Evolutionary conservation across 2,113 vertebrate species (phyloP).

Genomic region (Ascaphus truei): DNA sequence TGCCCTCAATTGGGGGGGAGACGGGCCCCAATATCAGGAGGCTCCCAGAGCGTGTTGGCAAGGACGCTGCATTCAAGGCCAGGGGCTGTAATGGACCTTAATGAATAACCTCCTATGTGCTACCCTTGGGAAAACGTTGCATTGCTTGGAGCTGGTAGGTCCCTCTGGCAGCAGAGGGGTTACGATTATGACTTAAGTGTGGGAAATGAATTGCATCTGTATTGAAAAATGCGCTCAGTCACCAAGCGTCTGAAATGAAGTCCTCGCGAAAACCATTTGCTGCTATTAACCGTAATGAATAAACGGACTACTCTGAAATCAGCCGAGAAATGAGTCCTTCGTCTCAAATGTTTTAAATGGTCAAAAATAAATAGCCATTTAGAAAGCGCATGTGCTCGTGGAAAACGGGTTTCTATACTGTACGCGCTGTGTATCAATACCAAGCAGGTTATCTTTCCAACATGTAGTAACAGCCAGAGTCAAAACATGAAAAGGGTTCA

Average conservation of each 20-base stretch:
- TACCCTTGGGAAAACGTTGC: too few species aligned
- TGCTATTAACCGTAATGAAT: slow-evolving; percentile 6
- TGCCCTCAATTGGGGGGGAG: too few species aligned
- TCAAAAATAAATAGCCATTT: slow-evolving; percentile 11
- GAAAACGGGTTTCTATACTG: neutral
- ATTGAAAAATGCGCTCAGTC: neutral
- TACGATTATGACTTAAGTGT: neutral
- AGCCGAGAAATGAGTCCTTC: neutral
- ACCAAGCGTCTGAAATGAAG: neutral
- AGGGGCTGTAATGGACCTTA: too few species aligned
- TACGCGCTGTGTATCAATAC: neutral
- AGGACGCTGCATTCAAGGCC: too few species aligned
- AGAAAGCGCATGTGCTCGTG: neutral
- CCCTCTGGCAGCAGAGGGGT: neutral
- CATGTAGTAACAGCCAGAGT: neutral
- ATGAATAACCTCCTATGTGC: too few species aligned
- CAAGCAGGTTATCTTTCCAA: neutral
- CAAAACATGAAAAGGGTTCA: neutral
- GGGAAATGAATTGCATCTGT: neutral
- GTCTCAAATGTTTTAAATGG: neutral
- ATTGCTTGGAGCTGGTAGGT: too few species aligned
- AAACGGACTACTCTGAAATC: neutral
- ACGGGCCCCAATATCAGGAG: too few species aligned
- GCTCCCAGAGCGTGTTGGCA: too few species aligned
- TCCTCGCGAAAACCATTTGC: neutral